Base-by-base conservation (phyloP, 2,888 invertebrate species). In the Eilema sororculum region DNA sequence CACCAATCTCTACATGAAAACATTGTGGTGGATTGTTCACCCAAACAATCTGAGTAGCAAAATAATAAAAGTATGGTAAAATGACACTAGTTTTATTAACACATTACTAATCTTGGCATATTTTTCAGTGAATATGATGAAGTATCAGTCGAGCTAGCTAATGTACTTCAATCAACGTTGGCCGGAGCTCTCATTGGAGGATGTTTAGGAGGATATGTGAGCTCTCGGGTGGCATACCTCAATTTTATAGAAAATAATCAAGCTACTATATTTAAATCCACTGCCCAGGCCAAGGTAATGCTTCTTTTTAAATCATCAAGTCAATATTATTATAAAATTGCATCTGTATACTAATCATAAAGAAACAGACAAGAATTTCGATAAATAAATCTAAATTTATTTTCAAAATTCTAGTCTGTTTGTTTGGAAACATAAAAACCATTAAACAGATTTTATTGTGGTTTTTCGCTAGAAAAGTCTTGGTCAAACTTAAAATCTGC, bases 221-320 rank as follows among this genome's bases (percentile, higher is more conserved):
- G 94, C 78, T 96, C 97, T 16, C 94, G 96, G 78, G 85, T 86
- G 5, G 96, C 97, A 1, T 97, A 97, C 82, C 76, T 96, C 59
- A 94, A 96, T 81, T 98, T 97, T 80, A 96, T 98, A 88, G 96
- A 96, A 86, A 97, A 95, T 76, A 97, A 98, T 90, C 96, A 97
- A 92, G 98, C 97, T 12, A 97, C 97, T 5, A 94, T 95, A 65
- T 98, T 97, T 87, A 91, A 91, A 65, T 96, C 96, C 66, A 97
- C 97, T 74, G 87, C 96, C 10, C 96, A 97, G 67, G 98, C 98
- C 4, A 97, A 97, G 94, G 97, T 97, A 93, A 63, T n/a, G 0
- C 13, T 20, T n/a, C 12, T 46, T 25, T 52, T 8, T 25, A 64
- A 1, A 41, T 5, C 3, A 41, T 13, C 41, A 46, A 6, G 20